Evolutionary conservation across 2,113 vertebrate species (phyloP).

Genomic region (Leuciscus idus): DNA sequence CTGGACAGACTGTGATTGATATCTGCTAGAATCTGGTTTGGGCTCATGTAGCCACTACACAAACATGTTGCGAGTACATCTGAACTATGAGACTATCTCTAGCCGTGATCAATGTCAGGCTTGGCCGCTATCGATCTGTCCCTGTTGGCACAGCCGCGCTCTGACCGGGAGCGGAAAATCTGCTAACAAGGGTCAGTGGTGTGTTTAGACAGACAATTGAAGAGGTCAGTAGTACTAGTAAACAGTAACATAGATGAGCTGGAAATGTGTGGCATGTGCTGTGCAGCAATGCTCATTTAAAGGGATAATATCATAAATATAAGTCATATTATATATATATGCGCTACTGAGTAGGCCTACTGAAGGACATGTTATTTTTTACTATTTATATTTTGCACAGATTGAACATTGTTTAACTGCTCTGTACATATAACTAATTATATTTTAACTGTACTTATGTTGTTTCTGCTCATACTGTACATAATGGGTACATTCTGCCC

Average conservation of each 20-base stretch:
- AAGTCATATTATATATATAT: no score
- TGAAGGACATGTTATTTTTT: no score
- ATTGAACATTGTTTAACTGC: no score
- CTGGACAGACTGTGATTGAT: neutral
- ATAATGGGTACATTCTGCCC: no score
- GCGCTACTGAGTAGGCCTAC: no score
- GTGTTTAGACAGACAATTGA: constrained; percentile 62
- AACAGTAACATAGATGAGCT: constrained; percentile 21
- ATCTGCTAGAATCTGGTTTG: constrained; percentile 53
- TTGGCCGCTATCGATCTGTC: constrained; percentile 67
- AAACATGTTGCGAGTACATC: constrained; percentile 53
- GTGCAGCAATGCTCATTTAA: neutral
- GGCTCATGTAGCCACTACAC: constrained; percentile 48
- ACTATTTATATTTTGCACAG: no score
- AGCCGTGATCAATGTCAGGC: constrained; percentile 65
- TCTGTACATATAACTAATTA: no score
- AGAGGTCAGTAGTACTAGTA: constrained; percentile 63
- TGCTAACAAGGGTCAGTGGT: constrained; percentile 59
- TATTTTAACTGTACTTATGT: no score
- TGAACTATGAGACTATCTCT: constrained; percentile 57
- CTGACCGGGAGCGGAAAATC: constrained; percentile 58
- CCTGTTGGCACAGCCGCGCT: constrained; percentile 53
- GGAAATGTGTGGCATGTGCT: neutral
- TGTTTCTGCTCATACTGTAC: no score
- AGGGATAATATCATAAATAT: no score